Conservation (phyloP, 2,113 vertebrate species). For the Alethe diademata region DNA sequence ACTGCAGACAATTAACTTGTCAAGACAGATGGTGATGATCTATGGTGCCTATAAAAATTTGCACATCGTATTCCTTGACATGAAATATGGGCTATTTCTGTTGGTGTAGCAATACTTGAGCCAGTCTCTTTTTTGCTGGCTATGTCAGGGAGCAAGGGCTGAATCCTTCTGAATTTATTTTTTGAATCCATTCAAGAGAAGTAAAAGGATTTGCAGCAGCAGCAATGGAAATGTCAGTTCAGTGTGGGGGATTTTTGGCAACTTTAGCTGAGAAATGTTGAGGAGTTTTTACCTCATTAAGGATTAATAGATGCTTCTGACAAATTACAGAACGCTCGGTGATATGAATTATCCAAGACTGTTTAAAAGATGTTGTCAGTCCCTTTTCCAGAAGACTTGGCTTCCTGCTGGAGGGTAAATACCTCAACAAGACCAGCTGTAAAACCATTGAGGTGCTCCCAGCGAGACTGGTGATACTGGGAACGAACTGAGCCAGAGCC, state of each 20-base stretch:
- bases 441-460: background rate
- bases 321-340: background rate
- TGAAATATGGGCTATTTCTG: background rate
- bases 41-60: conserved; percentile 11
- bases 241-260: background rate
- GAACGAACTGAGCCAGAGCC: background rate
- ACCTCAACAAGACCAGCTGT: background rate
- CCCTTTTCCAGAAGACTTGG: background rate
- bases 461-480: background rate
- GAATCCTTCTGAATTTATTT: background rate
- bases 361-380: background rate
- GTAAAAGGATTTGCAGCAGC: background rate
- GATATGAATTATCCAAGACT: background rate
- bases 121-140: background rate
- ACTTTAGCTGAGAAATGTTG: background rate
- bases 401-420: background rate
- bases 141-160: background rate
- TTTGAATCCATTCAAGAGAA: background rate
- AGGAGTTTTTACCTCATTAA: background rate
- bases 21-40: background rate
- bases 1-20: conserved; percentile 24
- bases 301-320: background rate
- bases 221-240: background rate
- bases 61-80: background rate
- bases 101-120: background rate